Percentiles rank a stretch among this genome's conserved stretches.
These are phyloP conservation scores for Tetrax tetrax DNA, from an alignment of 2,113 vertebrate genomes.

Conservation along the genomic window DNA sequence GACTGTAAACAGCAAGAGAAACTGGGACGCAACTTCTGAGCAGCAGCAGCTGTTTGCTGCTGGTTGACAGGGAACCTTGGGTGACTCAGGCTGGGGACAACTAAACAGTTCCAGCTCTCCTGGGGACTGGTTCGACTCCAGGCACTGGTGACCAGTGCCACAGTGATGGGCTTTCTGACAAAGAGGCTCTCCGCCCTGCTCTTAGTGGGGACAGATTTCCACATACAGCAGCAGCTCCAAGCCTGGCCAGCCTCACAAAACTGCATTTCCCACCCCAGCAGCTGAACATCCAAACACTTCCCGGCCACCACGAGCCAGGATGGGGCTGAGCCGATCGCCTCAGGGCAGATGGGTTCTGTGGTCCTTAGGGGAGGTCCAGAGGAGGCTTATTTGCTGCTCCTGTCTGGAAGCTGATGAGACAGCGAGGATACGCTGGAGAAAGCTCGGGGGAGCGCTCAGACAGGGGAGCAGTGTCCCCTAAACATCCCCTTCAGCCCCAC, in stretches of 20 bases:
- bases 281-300: accelerated
- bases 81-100: not conserved
- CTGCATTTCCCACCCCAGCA: not conserved
- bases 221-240: not conserved
- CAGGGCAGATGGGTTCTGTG: not conserved
- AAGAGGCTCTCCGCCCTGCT: not conserved
- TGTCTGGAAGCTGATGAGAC: not conserved
- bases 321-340: not conserved
- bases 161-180: not conserved
- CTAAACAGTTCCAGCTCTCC: not conserved
- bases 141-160: not conserved
- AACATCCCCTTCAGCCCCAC: not conserved
- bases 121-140: not conserved
- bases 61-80: not conserved
- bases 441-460: not conserved
- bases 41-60: not conserved
- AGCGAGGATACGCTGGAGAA: not conserved
- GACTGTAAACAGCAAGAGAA: slow-evolving; percentile 13
- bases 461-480: not conserved
- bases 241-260: not conserved
- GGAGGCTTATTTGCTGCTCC: not conserved
- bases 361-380: not conserved
- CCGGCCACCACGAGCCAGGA: not conserved
- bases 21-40: slow-evolving; percentile 33
- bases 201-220: too few relatives aligned